Evolutionary conservation across 2,113 vertebrate genomes (phyloP).

Genomic region (Gymnarchus niloticus): DNA sequence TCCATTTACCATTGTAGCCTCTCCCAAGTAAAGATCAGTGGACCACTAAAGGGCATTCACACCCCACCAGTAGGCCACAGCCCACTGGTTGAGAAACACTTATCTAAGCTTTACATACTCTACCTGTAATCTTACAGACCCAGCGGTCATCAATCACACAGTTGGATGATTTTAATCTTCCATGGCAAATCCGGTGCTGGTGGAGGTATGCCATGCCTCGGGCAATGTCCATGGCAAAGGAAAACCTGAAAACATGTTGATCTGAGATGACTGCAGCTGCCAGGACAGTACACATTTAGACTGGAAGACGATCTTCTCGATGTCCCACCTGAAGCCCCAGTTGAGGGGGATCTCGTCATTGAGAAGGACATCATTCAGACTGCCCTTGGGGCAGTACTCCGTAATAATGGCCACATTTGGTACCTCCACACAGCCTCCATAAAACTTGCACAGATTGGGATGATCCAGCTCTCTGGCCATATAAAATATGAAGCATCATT

Average conservation of each 20-base stretch:
- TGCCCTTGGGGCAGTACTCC: conserved; percentile 80
- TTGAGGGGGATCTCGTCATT: conserved; percentile 76
- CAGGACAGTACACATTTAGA: background rate
- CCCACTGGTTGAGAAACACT: too few species aligned
- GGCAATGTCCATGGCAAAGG: conserved; percentile 73
- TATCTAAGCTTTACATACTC: too few species aligned
- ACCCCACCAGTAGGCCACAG: too few species aligned
- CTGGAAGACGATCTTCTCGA: conserved; percentile 26
- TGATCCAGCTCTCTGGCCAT: conserved; percentile 76
- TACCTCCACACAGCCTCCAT: conserved; percentile 70
- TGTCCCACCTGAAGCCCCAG: conserved; percentile 73
- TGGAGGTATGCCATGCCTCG: conserved; percentile 76
- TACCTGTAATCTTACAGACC: conserved; percentile 80
- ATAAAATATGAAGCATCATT: conserved; percentile 33
- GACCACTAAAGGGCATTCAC: too few species aligned
- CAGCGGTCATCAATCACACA: conserved; percentile 75
- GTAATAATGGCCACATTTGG: conserved; percentile 75
- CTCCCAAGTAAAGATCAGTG: too few species aligned
- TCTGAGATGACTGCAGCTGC: background rate
- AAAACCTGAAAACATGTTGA: conserved; percentile 59
- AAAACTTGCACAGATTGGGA: conserved; percentile 78
- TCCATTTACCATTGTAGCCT: too few species aligned
- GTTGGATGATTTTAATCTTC: conserved; percentile 70
- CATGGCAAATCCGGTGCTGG: conserved; percentile 69
- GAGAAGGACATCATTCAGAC: conserved; percentile 70